Evolutionary conservation across 92 coral and sea anemone species (phyloP), one percentile per base, ranked within the genome.

Genomic region (Heliopora coerulea): DNA sequence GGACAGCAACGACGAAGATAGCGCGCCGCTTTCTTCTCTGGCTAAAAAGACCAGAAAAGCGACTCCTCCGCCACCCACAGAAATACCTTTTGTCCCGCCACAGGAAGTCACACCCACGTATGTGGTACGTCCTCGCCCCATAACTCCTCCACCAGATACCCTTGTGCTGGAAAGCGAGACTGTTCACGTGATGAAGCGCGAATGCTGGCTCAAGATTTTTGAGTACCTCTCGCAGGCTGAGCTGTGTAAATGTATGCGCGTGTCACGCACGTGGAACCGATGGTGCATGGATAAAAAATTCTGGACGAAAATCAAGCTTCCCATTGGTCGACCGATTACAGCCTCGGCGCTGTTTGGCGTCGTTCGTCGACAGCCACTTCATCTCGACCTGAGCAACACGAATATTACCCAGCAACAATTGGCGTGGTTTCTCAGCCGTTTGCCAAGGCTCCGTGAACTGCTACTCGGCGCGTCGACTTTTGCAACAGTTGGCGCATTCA

Each of bases 211-310:
- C 9, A 44, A 75, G 15, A 89, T 95, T 32, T 95, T 95, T 40
- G 76, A 88, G 61, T 81, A 76, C 57, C 78, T 95, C 19, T 78
- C 85, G 40, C 86, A 85, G 26, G 65, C 68, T 8, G 91, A 95
- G 60, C 85, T 90, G 49, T 95, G 91, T 62, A 46, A 83, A 86
- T 95, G 99, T 77, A 95, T 95, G 99, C 89, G 96, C 64, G 99
- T 90, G 46, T 95, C 97, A 56, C 96, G 88, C 75, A 95, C 99
- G 49, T 95, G 96, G 96, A 95, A 95, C 82, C 93, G 99, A 70
- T 95, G 99, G 99, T 86, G 90, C 25, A 85, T 95, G 89, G 89
- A 95, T 73, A 87, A 78, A 30, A 82, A 79, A 25, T 87, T 90
- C 68, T 95, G 99, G 99, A 76, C 87, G 8, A 88, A 77, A 54